Conservation (phyloP, 2,797 vertebrate species). For the Thamnophis elegans region DNA sequence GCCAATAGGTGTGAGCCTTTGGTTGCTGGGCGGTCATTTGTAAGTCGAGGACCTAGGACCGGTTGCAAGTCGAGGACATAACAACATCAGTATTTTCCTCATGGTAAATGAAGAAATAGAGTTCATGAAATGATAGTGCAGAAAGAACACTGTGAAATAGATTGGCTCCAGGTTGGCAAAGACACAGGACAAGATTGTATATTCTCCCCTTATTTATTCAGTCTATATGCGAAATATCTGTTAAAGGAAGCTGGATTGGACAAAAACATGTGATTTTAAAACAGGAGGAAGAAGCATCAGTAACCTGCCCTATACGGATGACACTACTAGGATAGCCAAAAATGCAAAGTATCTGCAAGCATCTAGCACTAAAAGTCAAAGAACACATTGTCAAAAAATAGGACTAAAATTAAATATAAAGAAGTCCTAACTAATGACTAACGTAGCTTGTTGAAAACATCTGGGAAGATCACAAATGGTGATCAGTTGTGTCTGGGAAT, state of each 20-base stretch:
- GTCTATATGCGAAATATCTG: not conserved
- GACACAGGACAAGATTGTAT: not conserved
- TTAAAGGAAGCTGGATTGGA: not conserved
- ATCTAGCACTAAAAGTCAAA: not conserved
- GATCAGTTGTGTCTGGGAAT: not conserved
- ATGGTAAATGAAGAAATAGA: not conserved
- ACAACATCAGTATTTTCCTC: not conserved
- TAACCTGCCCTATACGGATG: not conserved
- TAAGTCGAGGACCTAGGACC: too few relatives aligned
- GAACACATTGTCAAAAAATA: not conserved
- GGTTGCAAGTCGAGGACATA: too few relatives aligned
- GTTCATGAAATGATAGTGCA: not conserved
- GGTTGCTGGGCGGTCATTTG: too few relatives aligned
- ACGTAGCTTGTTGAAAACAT: not conserved
- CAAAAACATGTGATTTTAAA: not conserved
- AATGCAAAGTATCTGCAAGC: not conserved
- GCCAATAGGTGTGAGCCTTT: too few relatives aligned
- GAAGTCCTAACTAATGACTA: not conserved
- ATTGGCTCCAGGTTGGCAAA: not conserved
- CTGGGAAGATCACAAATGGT: not conserved
- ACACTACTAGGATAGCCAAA: not conserved
- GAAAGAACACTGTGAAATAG: not conserved
- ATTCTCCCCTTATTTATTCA: not conserved
- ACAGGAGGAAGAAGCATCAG: not conserved
- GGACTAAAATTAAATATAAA: not conserved